Evolutionary conservation across 2,888 invertebrate genomes (phyloP), one percentile per base, ranked within the genome.

Genomic region (Latheticus oryzae): DNA sequence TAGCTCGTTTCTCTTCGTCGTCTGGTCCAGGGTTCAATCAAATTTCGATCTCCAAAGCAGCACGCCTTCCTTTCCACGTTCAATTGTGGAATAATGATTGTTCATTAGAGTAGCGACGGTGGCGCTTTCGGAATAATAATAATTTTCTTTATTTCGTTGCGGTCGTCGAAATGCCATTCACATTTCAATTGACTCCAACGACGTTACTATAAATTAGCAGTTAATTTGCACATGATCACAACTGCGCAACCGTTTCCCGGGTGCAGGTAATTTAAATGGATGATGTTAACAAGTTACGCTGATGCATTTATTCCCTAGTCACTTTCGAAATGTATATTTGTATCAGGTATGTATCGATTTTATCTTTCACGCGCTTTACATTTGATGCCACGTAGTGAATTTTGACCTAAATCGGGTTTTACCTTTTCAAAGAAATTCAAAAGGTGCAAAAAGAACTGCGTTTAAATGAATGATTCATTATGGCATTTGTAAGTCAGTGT

Each of bases 191-290:
- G 38, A 9, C 32, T 55, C 43, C 42, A 55, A 59, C 48, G 26
- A 48, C 43, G 43, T 59, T 59, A 51, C 54, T 35, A 55, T 48
- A 55, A 59, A 59, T 59, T 59, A 59, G 43, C 51, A 15, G 19
- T 38, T 42, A 55, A 54, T 59, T 59, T 59, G 50, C 55, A 59
- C 50, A 45, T 30, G 55, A 55, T 59, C 42, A 59, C 59, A 42
- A 51, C 50, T 42, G 43, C 32, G 28, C 51, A 15, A 15, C 19
- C 38, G 38, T 51, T 45, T 40, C 32, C 17, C 7, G 19, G 16
- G 51, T 12, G 15, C 42, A 42, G 42, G 52, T 52, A 52, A 52
- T 52, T 52, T 32, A 42, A 42, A 52, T 52, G 32, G 52, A 8
- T 30, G 32, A 42, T 42, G 52, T 42, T 42, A 52, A 52, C 52